These are phyloP conservation scores for Charaxes varanes DNA, from an alignment of 1,140 invertebrate genomes.

Conservation along the genomic window DNA sequence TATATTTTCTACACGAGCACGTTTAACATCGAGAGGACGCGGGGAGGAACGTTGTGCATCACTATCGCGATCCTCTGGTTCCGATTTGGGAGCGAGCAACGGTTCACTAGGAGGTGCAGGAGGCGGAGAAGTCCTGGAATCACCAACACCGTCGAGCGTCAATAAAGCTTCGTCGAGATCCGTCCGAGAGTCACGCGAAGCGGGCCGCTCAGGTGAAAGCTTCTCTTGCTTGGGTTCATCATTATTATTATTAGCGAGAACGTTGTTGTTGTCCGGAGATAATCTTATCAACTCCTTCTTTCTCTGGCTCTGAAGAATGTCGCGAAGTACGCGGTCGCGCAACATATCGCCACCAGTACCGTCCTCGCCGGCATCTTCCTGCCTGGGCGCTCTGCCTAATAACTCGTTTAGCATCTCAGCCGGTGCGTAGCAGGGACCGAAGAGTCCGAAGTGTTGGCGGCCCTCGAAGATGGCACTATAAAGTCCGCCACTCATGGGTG, in stretches of 20 bases:
- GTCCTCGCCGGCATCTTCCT: constrained; percentile 77
- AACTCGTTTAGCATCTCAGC: constrained; percentile 90
- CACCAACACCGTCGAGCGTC: constrained; percentile 79
- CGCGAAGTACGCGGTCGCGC: constrained; percentile 86
- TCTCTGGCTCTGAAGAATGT: constrained; percentile 87
- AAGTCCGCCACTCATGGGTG: constrained; percentile 86
- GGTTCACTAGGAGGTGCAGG: constrained; percentile 77
- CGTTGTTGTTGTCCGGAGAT: constrained; percentile 75
- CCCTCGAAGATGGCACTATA: constrained; percentile 87
- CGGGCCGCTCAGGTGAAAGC: constrained; percentile 77
- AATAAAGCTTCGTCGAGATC: constrained; percentile 75
- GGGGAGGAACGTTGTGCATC: constrained; percentile 75
- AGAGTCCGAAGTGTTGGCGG: constrained; percentile 84
- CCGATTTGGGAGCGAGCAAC: constrained; percentile 77
- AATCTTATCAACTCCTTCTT: constrained; percentile 84
- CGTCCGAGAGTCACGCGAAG: constrained; percentile 73
- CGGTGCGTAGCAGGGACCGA: constrained; percentile 85
- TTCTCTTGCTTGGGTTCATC: constrained; percentile 77
- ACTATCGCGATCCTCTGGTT: constrained; percentile 78
- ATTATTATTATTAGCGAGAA: constrained; percentile 76
- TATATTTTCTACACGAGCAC: constrained; percentile 95
- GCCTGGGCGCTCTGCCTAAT: constrained; percentile 83
- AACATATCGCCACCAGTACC: constrained; percentile 76
- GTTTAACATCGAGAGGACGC: constrained; percentile 84
- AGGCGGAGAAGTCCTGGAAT: constrained; percentile 81